phyloP scores from a whole-genome alignment of 2,797 vertebrate genomes.

The Lepilemur ruficaudatus region DNA sequence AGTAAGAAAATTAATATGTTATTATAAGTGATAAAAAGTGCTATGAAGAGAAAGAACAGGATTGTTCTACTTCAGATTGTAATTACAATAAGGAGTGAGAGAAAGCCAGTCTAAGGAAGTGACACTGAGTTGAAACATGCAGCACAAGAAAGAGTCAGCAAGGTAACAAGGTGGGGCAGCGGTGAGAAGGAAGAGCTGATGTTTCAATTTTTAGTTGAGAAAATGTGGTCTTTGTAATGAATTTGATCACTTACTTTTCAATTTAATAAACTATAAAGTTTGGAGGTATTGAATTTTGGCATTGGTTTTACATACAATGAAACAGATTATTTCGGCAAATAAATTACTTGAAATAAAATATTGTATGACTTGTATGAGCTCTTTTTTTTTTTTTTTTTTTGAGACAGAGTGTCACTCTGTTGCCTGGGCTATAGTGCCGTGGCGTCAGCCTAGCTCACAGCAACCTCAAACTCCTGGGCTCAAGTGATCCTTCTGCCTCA shows the following conservation, averaged over 20 bases:
- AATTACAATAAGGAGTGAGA: not conserved
- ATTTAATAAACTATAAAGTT: not conserved
- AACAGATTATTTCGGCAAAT: not conserved
- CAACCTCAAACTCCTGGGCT: no score
- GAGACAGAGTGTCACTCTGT: no score
- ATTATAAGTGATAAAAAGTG: not conserved
- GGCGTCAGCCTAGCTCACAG: no score
- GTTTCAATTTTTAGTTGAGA: not conserved
- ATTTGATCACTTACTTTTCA: not conserved
- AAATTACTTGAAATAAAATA: not conserved
- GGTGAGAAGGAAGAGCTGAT: not conserved
- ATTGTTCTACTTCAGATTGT: not conserved
- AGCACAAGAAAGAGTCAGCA: not conserved
- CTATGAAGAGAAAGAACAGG: not conserved
- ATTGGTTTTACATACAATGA: not conserved
- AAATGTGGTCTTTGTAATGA: not conserved
- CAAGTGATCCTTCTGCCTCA: no score
- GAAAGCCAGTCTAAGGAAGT: not conserved
- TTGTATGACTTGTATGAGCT: not conserved
- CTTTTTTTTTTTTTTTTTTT: no score
- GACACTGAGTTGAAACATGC: not conserved
- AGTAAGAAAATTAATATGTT: not conserved
- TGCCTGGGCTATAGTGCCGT: no score
- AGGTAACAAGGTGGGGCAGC: not conserved
- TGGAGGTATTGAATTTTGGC: not conserved